Conservation (phyloP, 2,797 vertebrate species). For the Furcifer pardalis region DNA sequence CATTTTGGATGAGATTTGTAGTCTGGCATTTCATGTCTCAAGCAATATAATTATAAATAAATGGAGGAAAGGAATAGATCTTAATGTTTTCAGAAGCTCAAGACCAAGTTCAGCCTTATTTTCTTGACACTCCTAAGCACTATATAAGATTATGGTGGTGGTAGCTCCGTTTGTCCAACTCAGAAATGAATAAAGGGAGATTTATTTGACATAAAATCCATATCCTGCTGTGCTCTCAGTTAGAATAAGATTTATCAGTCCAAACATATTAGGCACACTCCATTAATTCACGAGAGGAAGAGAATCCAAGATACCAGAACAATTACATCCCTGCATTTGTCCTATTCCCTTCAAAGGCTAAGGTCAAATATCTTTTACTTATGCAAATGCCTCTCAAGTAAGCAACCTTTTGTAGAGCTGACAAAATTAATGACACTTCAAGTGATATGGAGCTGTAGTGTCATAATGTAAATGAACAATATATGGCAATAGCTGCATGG, state of each 20-base stretch:
- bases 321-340: constrained; percentile 14
- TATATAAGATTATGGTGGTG: constrained; percentile 34
- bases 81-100: constrained; percentile 33
- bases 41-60: constrained; percentile 4
- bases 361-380: neutral
- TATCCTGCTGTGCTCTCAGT: constrained; percentile 34
- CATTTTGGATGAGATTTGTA: neutral
- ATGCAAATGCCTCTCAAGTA: neutral
- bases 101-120: constrained; percentile 35
- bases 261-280: constrained; percentile 28
- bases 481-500: neutral
- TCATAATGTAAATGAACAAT: neutral
- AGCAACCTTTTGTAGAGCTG: neutral
- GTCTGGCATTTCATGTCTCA: neutral
- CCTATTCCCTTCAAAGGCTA: constrained; percentile 10
- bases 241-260: constrained; percentile 47
- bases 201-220: constrained; percentile 53
- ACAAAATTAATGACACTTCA: constrained; percentile 23
- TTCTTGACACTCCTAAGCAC: constrained; percentile 17
- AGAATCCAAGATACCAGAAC: constrained; percentile 29
- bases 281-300: constrained; percentile 37
- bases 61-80: constrained; percentile 6
- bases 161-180: constrained; percentile 44
- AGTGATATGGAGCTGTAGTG: neutral
- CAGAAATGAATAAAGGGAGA: constrained; percentile 45